These are phyloP conservation scores for Agelaius phoeniceus DNA, from an alignment of 2,113 vertebrate species.

Conservation along the genomic window DNA sequence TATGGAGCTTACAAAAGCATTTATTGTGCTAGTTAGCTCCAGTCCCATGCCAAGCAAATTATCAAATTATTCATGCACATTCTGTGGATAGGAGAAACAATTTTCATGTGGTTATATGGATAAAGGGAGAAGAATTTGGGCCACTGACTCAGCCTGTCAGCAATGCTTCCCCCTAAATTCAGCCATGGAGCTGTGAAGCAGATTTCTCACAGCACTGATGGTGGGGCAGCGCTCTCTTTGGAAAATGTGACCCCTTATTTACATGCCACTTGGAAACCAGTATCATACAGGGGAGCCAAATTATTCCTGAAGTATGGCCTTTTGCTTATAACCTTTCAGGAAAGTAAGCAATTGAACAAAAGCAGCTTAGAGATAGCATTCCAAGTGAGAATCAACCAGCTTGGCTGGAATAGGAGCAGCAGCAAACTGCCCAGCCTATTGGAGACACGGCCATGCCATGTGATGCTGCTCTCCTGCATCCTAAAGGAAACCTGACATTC, in stretches of 20 bases:
- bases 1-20: slow-evolving; percentile 51
- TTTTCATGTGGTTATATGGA: slow-evolving; percentile 65
- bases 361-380: slow-evolving; percentile 25
- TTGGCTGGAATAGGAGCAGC: not conserved
- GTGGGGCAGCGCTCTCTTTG: not conserved
- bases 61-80: slow-evolving; percentile 63
- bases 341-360: slow-evolving; percentile 37
- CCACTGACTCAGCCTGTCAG: slow-evolving; percentile 54
- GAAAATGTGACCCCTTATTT: slow-evolving; percentile 11
- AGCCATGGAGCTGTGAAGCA: not conserved
- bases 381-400: not conserved
- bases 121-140: slow-evolving; percentile 57
- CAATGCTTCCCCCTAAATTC: slow-evolving; percentile 39
- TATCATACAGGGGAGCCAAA: not conserved
- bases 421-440: not conserved
- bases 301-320: not conserved
- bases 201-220: slow-evolving; percentile 12
- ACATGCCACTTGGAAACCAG: not conserved
- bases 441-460: not conserved
- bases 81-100: slow-evolving; percentile 51
- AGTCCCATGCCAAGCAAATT: slow-evolving; percentile 59
- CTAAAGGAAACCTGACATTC: slow-evolving; percentile 21
- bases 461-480: not conserved
- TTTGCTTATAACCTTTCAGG: slow-evolving; percentile 22
- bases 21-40: slow-evolving; percentile 48